Percentiles rank a stretch among this genome's conserved stretches.
Conservation (phyloP, 2,797 vertebrate species). For the Hydrocynus forskahlii region DNA sequence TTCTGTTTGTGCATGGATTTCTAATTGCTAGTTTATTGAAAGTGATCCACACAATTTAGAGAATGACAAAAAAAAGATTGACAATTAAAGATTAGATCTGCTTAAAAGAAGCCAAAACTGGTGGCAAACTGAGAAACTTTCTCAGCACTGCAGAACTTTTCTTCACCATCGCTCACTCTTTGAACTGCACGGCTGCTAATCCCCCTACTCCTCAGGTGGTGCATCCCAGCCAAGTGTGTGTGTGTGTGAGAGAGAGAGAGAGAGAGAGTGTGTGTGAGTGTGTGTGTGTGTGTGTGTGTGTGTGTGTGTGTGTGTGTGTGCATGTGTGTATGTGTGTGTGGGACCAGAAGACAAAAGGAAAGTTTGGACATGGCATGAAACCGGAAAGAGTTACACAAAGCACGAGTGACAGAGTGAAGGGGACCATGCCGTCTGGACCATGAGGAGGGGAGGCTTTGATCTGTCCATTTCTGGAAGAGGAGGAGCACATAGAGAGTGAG, state of each 20-base stretch:
- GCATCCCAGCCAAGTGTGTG: constrained; percentile 67
- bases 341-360: constrained; percentile 67
- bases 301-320: constrained; percentile 20
- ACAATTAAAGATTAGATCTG: not conserved
- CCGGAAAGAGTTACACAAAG: constrained; percentile 70
- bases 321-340: constrained; percentile 53
- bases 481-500: constrained; percentile 42
- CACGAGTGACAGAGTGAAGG: constrained; percentile 56
- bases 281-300: no score
- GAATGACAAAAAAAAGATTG: not conserved
- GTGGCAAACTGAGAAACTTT: constrained; percentile 24
- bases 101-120: not conserved
- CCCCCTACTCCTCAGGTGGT: constrained; percentile 75
- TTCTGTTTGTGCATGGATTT: not conserved
- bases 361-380: constrained; percentile 69
- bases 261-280: constrained; percentile 6
- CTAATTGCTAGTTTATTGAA: not conserved
- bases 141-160: constrained; percentile 32
- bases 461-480: constrained; percentile 53
- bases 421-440: constrained; percentile 60
- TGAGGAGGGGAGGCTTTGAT: constrained; percentile 59
- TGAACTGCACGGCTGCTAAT: constrained; percentile 74
- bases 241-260: no score
- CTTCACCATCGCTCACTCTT: constrained; percentile 55
- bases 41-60: not conserved